These are phyloP conservation scores for Antechinus flavipes DNA, from an alignment of 2,113 vertebrate genomes.

Conservation along the genomic window DNA sequence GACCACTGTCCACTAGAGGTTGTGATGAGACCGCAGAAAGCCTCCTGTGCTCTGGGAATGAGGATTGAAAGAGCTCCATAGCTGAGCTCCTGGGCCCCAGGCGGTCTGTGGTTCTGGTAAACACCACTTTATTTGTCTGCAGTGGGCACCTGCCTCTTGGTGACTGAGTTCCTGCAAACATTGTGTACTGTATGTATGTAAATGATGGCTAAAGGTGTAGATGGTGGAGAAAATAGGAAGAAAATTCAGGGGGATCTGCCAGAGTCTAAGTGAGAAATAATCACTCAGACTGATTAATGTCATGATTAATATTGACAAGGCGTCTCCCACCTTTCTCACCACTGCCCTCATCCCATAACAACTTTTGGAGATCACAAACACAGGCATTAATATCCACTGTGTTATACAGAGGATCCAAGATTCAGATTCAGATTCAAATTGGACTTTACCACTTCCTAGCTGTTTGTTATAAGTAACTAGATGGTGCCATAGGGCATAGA, in stretches of 20 bases:
- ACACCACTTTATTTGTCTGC: not conserved
- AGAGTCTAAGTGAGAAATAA: not conserved
- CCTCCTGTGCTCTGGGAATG: not conserved
- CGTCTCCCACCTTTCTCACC: not conserved
- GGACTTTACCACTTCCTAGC: not conserved
- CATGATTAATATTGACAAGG: not conserved
- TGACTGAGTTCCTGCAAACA: not conserved
- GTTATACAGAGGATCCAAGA: not conserved
- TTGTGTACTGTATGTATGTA: not conserved
- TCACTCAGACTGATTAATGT: not conserved
- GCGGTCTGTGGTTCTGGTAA: accelerated
- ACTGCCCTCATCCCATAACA: not conserved
- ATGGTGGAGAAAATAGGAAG: not conserved
- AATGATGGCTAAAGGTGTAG: not conserved
- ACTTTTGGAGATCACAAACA: not conserved
- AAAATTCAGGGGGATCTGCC: not conserved
- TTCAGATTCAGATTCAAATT: not conserved
- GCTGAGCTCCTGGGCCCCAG: accelerated
- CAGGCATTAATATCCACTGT: not conserved
- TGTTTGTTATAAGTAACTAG: not conserved
- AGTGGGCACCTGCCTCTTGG: not conserved
- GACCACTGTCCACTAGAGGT: conserved; percentile 15
- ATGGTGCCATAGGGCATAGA: not conserved
- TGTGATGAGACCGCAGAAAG: conserved; percentile 50
- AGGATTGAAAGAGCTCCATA: not conserved